Evolutionary conservation across 1,140 invertebrate genomes (phyloP).

Genomic region (Drosophila takahashii): DNA sequence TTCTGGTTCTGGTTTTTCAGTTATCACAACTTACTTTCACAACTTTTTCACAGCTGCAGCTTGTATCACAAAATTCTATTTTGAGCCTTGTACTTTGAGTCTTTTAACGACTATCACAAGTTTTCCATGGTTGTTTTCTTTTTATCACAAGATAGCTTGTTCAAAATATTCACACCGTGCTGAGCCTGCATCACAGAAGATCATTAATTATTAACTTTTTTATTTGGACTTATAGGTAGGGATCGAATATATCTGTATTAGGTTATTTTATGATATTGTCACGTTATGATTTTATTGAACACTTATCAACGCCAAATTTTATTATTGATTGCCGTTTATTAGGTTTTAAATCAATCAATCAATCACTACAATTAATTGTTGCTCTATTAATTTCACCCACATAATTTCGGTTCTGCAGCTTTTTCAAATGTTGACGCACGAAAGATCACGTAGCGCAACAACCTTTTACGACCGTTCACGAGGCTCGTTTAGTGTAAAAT

Average conservation of each 20-base stretch:
- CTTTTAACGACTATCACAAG: slow-evolving; percentile 47
- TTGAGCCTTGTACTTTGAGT: slow-evolving; percentile 14
- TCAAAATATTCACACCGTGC: slow-evolving; percentile 1
- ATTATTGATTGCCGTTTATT: background rate
- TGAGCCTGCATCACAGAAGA: slow-evolving; percentile 6
- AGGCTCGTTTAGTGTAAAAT: slow-evolving; percentile 38
- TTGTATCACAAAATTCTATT: slow-evolving; percentile 36
- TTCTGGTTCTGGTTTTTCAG: slow-evolving; percentile 6
- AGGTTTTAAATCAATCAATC: background rate
- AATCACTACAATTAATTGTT: background rate
- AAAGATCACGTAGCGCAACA: slow-evolving; percentile 16
- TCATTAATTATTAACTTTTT: background rate
- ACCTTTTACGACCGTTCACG: slow-evolving; percentile 23
- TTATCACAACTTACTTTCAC: slow-evolving; percentile 62
- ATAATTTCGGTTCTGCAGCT: background rate
- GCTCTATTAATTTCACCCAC: slow-evolving; percentile 4
- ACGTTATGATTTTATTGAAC: background rate
- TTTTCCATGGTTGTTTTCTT: slow-evolving; percentile 25
- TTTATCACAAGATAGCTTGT: slow-evolving; percentile 24
- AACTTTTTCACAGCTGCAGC: slow-evolving; percentile 16
- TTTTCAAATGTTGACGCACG: background rate
- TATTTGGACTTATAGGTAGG: background rate
- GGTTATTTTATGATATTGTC: background rate
- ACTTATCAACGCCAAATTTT: background rate
- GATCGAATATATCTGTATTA: background rate